phyloP scores from a whole-genome alignment of 2,888 invertebrate genomes.

The Pollenia amentaria region DNA sequence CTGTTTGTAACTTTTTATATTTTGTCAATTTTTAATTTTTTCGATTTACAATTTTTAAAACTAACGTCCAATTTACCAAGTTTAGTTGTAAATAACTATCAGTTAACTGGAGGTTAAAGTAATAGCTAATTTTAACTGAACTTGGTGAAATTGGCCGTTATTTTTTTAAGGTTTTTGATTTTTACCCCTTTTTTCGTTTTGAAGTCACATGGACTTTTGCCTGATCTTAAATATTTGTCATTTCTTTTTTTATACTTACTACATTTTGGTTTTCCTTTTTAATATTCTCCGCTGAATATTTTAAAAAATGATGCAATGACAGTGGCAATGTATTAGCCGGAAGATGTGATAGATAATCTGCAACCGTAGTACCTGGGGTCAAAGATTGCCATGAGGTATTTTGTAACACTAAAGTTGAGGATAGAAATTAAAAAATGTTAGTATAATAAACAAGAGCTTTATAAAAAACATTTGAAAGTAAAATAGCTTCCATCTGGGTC shows the following conservation, averaged over 20 bases:
- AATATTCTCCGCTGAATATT: slow-evolving; percentile 91
- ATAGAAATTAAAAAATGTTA: slow-evolving; percentile 40
- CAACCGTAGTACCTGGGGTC: slow-evolving; percentile 91
- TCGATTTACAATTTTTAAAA: no score
- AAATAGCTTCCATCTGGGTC: slow-evolving; percentile 31
- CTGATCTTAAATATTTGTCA: no score
- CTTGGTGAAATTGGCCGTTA: no score
- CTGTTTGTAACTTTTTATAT: no score
- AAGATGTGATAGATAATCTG: slow-evolving; percentile 93
- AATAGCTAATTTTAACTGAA: no score
- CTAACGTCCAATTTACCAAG: no score
- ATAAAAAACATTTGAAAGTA: not conserved
- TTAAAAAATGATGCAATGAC: slow-evolving; percentile 92
- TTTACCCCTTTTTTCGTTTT: no score
- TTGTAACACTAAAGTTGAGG: slow-evolving; percentile 80
- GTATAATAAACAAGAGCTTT: not conserved
- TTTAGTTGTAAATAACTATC: no score
- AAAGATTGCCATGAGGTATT: slow-evolving; percentile 85
- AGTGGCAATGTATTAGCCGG: slow-evolving; percentile 90
- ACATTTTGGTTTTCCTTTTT: slow-evolving; percentile 89
- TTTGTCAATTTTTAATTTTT: no score
- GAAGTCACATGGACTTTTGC: no score
- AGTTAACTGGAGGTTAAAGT: no score
- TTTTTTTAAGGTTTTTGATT: no score
- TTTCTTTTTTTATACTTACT: slow-evolving; percentile 77